Conservation (phyloP, 1,140 invertebrate species). For the Lanistes nyassanus region DNA sequence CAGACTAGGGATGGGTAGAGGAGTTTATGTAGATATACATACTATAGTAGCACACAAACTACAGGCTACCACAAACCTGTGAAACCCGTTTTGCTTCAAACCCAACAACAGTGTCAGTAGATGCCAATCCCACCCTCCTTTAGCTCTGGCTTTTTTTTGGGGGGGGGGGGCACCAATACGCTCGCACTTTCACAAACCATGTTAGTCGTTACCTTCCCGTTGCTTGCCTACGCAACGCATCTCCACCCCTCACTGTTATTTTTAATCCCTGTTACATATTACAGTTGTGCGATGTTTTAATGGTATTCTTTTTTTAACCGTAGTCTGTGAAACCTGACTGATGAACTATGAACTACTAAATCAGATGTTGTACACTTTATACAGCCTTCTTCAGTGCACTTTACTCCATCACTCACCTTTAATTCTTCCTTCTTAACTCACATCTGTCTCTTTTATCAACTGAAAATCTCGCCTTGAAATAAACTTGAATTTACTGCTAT, state of each 20-base stretch:
- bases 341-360: constrained; percentile 7
- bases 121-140: not conserved
- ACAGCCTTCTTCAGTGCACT: constrained; percentile 18
- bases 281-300: not conserved
- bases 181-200: not conserved
- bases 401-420: not conserved
- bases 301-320: not conserved
- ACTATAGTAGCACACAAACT: no score
- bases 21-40: no score
- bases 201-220: not conserved
- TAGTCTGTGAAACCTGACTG: not conserved
- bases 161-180: not conserved
- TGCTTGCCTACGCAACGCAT: not conserved
- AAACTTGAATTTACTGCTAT: constrained; percentile 23
- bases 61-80: no score
- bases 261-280: not conserved
- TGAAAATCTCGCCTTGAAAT: constrained; percentile 26
- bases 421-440: not conserved
- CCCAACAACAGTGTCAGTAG: not conserved
- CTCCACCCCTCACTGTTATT: not conserved
- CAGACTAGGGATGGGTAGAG: no score
- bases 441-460: constrained; percentile 5
- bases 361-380: constrained; percentile 1
- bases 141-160: no score
- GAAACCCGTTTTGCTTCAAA: no score